These are phyloP conservation scores for Ptychochromis oligacanthus DNA, from an alignment of 2,113 vertebrate genomes.

Conservation along the genomic window DNA sequence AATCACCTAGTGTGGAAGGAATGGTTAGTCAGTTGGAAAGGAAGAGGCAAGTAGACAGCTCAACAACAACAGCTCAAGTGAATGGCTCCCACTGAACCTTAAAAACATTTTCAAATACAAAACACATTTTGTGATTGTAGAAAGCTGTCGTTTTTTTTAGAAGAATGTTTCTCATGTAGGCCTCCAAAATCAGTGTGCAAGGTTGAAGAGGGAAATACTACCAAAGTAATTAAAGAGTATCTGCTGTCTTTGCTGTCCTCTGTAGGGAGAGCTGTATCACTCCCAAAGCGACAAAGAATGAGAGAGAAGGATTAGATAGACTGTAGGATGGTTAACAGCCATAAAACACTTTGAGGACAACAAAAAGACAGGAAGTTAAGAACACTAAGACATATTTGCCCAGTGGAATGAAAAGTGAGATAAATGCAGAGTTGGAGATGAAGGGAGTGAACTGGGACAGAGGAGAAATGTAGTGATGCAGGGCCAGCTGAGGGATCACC, in stretches of 20 bases:
- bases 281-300: slow-evolving; percentile 11
- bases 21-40: slow-evolving; percentile 28
- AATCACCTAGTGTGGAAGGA: slow-evolving; percentile 31
- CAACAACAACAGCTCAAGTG: slow-evolving; percentile 20
- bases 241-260: slow-evolving; percentile 45
- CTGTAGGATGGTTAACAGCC: slow-evolving; percentile 12
- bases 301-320: slow-evolving; percentile 33
- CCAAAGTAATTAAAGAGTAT: slow-evolving; percentile 6
- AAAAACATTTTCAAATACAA: slow-evolving; percentile 2
- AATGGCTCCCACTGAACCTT: slow-evolving; percentile 23
- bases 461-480: slow-evolving; percentile 44
- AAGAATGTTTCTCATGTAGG: neutral
- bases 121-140: slow-evolving; percentile 11
- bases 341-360: slow-evolving; percentile 50
- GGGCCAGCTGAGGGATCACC: slow-evolving; percentile 48
- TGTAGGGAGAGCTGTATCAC: slow-evolving; percentile 46
- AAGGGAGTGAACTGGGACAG: slow-evolving; percentile 40
- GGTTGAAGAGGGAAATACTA: neutral
- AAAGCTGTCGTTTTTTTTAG: neutral
- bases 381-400: slow-evolving; percentile 47
- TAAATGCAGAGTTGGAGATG: slow-evolving; percentile 42
- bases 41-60: slow-evolving; percentile 13
- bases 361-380: slow-evolving; percentile 42
- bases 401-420: slow-evolving; percentile 41
- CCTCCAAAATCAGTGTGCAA: neutral